Base-by-base conservation (phyloP, 2,888 invertebrate species). In the Mimumesa dahlbomi region DNA sequence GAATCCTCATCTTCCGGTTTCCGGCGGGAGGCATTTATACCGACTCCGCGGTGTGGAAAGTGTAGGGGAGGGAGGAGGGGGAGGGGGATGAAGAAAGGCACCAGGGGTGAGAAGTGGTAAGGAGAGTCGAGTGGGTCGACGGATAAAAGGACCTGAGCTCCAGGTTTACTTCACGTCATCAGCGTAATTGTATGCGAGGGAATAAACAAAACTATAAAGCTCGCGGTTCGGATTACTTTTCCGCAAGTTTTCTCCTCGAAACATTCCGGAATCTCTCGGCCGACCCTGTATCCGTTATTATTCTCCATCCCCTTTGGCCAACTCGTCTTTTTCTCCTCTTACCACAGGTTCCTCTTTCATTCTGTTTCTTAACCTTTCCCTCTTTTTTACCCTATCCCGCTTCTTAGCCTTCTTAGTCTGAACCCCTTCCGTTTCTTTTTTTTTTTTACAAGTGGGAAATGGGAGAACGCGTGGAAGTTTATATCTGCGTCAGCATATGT, bases 181-280 rank as follows among this genome's bases (percentile, higher is more conserved):
- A 81, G 73, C 77, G 83, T 83, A 84, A 84, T 82, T 83, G 80
- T 82, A 72, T 79, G 77, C 77, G 76, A 79, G 79, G 78, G 75
- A 82, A 84, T 84, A 84, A 84, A 84, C 84, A 84, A 84, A 84
- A 84, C 84, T 82, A 82, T 82, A 82, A 82, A 84, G 73, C 81
- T 70, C 74, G 75, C 67, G 67, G 75, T 70, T 66, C 62, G 76
- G 79, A 84, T 84, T 83, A 82, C 80, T 81, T 83, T 77, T 53
- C 79, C 77, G 59, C 74, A 63, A 78, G 68, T 81, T 80, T 70
- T 64, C 70, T 22, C 46, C 54, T 43, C 58, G 22, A 34, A 29
- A 19, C 42, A n/a, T 13, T 43, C 21, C 25, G 11, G 19, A 19
- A 7, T 40, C 36, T 6, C 34, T 11, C 21, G n/a, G 1, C 36